Evolutionary conservation across 2,113 vertebrate genomes (phyloP), one percentile per base, ranked within the genome.

Genomic region (Etheostoma spectabile): DNA sequence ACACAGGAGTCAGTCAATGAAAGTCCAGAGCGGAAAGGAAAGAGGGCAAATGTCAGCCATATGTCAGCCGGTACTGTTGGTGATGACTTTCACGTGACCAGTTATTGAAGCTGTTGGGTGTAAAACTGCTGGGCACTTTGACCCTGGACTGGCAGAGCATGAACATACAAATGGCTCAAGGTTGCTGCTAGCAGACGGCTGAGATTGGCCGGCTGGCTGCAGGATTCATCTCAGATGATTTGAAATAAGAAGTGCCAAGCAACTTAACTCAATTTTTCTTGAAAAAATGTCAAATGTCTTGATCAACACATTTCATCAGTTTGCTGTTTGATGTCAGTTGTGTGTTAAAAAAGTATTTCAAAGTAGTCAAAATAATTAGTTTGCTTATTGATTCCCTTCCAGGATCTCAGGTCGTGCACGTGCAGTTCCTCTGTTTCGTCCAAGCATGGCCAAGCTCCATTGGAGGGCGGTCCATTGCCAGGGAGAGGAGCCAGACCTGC

Each of bases 401-500:
- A 98, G 96, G 77, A 92, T 94, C 76, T 96, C 94, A 91, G 96
- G 96, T 64, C 93, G 80, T 49, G 96, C 96, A 22, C 96, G 94
- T 57, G 90, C 93, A 57, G 91, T 89, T 70, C 90, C 92, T 0
- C 80, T 97, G 76, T 94, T 96, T 74, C 91, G 82, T 77, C 88
- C 93, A 67, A 91, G 91, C 80, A 82, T 90, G 83, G 84, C 92
- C 86, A 95, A 95, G 46, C 33, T 97, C 86, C 94, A 97, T 66
- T 97, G 97, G 97, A 95, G 77, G 70, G 90, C 95, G 4, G 95
- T 97, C 48, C 94, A 66, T 79, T 99, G 98, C 94, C 92, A 65
- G 57, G 97, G 97, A 80, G 95, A 96, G 33, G 97, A 98, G 93
- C 91, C 94, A 83, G 96, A 95, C 83, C 93, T 97, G 86, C 90